These are phyloP conservation scores for Malachius bipustulatus DNA, from an alignment of 2,888 invertebrate genomes.

Conservation along the genomic window DNA sequence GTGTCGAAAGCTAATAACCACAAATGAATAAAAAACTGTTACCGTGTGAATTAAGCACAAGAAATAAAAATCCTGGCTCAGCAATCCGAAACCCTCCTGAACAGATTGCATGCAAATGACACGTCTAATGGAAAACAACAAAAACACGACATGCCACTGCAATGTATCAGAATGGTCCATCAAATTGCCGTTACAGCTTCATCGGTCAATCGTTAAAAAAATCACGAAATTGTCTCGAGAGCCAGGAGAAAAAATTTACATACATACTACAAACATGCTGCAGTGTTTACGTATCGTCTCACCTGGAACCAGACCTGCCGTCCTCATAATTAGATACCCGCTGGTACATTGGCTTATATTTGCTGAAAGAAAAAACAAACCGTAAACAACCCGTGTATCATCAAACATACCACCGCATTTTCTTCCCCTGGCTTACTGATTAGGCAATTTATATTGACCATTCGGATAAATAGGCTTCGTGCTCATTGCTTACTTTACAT, in stretches of 20 bases:
- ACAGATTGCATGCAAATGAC: too few relatives aligned
- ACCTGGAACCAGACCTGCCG: constrained; percentile 44
- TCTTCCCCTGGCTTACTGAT: constrained; percentile 15
- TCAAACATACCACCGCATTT: too few relatives aligned
- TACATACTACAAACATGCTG: constrained; percentile 25
- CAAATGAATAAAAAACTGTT: too few relatives aligned
- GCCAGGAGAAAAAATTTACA: constrained; percentile 12
- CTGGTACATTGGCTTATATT: constrained; percentile 46
- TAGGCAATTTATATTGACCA: constrained; percentile 17
- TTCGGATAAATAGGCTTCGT: constrained; percentile 9
- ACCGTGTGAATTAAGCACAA: too few relatives aligned
- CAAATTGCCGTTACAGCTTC: constrained; percentile 12
- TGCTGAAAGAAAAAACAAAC: constrained; percentile 43
- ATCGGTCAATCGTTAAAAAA: constrained; percentile 7
- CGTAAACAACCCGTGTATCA: constrained; percentile 9
- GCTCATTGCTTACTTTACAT: too few relatives aligned
- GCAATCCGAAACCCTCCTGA: too few relatives aligned
- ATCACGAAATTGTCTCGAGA: constrained; percentile 6
- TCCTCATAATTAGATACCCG: constrained; percentile 47
- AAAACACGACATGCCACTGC: background rate
- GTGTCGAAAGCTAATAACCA: too few relatives aligned
- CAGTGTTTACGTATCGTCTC: constrained; percentile 28
- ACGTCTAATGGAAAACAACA: background rate
- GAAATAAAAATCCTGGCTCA: too few relatives aligned
- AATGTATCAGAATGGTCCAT: constrained; percentile 8